Percentiles rank a stretch among this genome's conserved stretches.
phyloP scores from a whole-genome alignment of 2,888 invertebrate genomes.

The Platypus cylindrus region DNA sequence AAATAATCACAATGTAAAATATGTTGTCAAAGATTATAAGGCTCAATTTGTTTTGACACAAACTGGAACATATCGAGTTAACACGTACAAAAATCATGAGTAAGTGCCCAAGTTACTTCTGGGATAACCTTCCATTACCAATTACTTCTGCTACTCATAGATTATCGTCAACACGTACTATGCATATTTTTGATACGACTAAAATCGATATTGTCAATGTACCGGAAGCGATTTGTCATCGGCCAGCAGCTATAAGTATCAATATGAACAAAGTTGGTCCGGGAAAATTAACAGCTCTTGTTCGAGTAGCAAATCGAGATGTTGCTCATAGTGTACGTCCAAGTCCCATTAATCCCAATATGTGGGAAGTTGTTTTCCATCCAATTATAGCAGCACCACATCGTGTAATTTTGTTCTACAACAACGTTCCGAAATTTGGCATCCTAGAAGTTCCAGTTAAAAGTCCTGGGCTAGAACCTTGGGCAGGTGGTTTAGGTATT shows the following conservation, averaged over 20 bases:
- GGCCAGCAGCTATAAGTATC: slow-evolving; percentile 68
- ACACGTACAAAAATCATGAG: slow-evolving; percentile 24
- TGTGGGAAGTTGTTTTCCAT: slow-evolving; percentile 78
- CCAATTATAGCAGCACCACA: slow-evolving; percentile 81
- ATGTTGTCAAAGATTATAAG: slow-evolving; percentile 30
- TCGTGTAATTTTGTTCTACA: slow-evolving; percentile 72
- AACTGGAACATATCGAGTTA: slow-evolving; percentile 36
- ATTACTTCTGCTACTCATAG: slow-evolving; percentile 3
- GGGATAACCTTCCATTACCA: background rate
- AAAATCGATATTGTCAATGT: slow-evolving; percentile 34
- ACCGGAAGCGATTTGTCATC: slow-evolving; percentile 62
- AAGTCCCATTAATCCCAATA: slow-evolving; percentile 51
- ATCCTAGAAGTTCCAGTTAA: slow-evolving; percentile 44
- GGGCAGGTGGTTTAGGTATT: slow-evolving; percentile 61
- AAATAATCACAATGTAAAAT: slow-evolving; percentile 41
- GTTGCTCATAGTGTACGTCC: slow-evolving; percentile 74
- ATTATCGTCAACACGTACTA: slow-evolving; percentile 30
- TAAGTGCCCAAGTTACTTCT: slow-evolving; percentile 6
- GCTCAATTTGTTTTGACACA: slow-evolving; percentile 44
- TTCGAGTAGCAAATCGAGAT: slow-evolving; percentile 62
- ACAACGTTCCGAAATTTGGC: slow-evolving; percentile 62
- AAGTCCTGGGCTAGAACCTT: slow-evolving; percentile 33
- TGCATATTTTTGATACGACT: slow-evolving; percentile 65
- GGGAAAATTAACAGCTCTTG: slow-evolving; percentile 67
- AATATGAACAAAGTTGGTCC: slow-evolving; percentile 56